Evolutionary conservation across 2,888 invertebrate species (phyloP).

Genomic region (Scaptomyza cyrtandrae): DNA sequence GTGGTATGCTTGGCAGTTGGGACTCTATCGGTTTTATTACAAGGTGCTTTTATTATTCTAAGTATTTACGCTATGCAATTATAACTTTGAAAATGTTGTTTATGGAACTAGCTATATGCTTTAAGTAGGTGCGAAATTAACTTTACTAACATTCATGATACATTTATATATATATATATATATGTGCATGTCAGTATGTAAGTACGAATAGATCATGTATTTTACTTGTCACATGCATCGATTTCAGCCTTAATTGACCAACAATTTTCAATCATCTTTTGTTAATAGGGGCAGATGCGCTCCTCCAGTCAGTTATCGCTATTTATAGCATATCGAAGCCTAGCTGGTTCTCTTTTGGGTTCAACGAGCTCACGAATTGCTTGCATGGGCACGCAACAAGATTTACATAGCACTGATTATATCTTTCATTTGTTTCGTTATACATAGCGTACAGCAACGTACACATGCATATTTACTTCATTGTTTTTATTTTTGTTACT

Average conservation of each 20-base stretch:
- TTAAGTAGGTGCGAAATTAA: neutral
- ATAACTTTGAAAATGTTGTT: slow-evolving; percentile 18
- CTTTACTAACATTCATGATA: neutral
- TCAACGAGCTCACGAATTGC: neutral
- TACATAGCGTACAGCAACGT: slow-evolving; percentile 2
- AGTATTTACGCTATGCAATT: slow-evolving; percentile 15
- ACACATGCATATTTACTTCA: slow-evolving; percentile 26
- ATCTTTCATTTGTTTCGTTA: slow-evolving; percentile 7
- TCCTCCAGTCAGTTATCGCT: slow-evolving; percentile 1
- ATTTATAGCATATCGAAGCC: neutral
- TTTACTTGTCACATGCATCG: slow-evolving; percentile 20
- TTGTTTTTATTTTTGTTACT: slow-evolving; percentile 51
- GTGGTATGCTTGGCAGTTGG: neutral
- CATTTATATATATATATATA: neutral
- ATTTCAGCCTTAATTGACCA: slow-evolving; percentile 34
- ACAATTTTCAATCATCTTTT: slow-evolving; percentile 30
- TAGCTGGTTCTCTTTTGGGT: slow-evolving; percentile 9
- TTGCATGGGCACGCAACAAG: neutral
- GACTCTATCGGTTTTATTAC: slow-evolving; percentile 49
- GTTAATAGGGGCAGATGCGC: neutral
- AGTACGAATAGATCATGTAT: neutral
- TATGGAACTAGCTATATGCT: neutral
- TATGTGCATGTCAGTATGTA: neutral
- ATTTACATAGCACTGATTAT: slow-evolving; percentile 11
- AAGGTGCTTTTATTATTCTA: slow-evolving; percentile 19